Evolutionary conservation across 2,797 vertebrate genomes (phyloP).

Genomic region (Hyperoplus lanceolatus): DNA sequence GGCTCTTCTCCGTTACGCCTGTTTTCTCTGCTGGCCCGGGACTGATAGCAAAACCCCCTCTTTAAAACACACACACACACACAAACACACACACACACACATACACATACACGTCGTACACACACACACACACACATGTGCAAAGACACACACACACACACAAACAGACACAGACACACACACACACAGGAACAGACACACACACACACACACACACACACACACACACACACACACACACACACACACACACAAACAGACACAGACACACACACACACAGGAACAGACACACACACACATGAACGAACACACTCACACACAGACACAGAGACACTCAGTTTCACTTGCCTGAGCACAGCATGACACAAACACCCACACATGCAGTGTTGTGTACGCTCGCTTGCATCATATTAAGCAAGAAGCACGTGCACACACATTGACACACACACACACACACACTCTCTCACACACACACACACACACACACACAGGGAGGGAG

Average conservation of each 20-base stretch:
- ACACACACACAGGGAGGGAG: constrained; percentile 83
- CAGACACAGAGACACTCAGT: constrained; percentile 12
- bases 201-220: constrained; percentile 25
- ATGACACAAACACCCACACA: constrained; percentile 34
- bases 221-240: neutral
- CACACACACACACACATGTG: too few species aligned
- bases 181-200: constrained; percentile 4
- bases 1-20: constrained; percentile 46
- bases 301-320: constrained; percentile 7
- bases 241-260: too few species aligned
- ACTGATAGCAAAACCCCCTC: constrained; percentile 45
- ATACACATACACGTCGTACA: neutral
- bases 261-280: too few species aligned
- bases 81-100: constrained; percentile 36
- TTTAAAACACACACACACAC: constrained; percentile 21
- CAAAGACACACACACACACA: too few species aligned
- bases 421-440: constrained; percentile 3
- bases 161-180: too few species aligned
- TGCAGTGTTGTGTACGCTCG: neutral
- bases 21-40: constrained; percentile 39
- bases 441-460: constrained; percentile 8
- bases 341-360: constrained; percentile 48
- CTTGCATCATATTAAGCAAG: constrained; percentile 7
- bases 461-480: constrained; percentile 12
- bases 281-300: neutral